Percentiles rank a stretch among this genome's conserved stretches.
These are phyloP conservation scores for Stomatorhinus walkeri DNA, from an alignment of 2,797 vertebrate genomes.

Conservation along the genomic window DNA sequence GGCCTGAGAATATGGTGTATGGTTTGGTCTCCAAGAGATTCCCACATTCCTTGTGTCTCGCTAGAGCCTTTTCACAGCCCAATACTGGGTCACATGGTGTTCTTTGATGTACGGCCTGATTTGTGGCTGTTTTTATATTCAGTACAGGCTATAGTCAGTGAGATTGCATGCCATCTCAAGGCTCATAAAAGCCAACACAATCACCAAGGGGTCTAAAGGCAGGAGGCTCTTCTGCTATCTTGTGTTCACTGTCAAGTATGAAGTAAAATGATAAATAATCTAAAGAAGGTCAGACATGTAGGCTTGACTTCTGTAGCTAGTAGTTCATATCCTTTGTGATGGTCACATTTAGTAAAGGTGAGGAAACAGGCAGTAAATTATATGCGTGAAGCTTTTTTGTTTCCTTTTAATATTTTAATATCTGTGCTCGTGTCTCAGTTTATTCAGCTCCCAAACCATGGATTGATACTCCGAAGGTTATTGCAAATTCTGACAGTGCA, in stretches of 20 bases:
- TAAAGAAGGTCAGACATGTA: not conserved
- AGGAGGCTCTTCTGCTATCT: not conserved
- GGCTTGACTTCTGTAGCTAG: not conserved
- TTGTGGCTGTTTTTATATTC: slow-evolving; percentile 9
- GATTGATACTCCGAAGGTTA: not conserved
- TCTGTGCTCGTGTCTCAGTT: not conserved
- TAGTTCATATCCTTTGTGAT: not conserved
- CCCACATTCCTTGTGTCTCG: not conserved
- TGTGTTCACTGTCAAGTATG: not conserved
- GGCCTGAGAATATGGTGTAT: not conserved
- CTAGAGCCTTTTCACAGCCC: not conserved
- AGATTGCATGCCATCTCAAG: slow-evolving; percentile 20
- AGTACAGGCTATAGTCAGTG: slow-evolving; percentile 1
- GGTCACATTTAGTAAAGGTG: not conserved
- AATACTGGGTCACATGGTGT: not conserved
- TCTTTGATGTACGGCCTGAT: slow-evolving; percentile 11
- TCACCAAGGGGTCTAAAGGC: not conserved
- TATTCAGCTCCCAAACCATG: not conserved
- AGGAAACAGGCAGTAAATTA: not conserved
- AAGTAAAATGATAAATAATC: slow-evolving; percentile 1
- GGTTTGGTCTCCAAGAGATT: not conserved
- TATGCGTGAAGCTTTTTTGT: not conserved
- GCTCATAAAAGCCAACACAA: slow-evolving; percentile 15
- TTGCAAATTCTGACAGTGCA: not conserved
- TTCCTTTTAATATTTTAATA: not conserved